Evolutionary conservation across 2,113 vertebrate genomes (phyloP).

Genomic region (Silurus glanis): DNA sequence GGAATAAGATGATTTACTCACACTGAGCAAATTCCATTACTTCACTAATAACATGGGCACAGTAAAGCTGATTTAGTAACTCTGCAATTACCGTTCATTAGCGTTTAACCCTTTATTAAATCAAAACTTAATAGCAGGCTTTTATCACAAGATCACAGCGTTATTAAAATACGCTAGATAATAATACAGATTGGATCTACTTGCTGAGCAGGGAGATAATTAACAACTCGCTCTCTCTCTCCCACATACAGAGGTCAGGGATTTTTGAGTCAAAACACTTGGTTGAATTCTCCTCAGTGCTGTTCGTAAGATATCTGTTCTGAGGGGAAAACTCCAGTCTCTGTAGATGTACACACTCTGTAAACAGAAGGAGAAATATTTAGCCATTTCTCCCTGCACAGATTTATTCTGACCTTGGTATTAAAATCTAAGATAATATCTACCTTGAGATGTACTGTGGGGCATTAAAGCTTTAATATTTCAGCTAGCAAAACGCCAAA

Average conservation of each 20-base stretch:
- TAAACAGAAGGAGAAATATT: background rate
- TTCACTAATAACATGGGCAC: conserved; percentile 1
- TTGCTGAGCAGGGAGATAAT: background rate
- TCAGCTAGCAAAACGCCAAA: background rate
- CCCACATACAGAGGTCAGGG: background rate
- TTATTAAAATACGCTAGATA: conserved; percentile 3
- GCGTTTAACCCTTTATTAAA: background rate
- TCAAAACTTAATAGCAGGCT: conserved; percentile 21
- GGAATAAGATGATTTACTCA: background rate
- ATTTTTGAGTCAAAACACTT: background rate
- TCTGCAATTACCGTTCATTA: conserved; percentile 9
- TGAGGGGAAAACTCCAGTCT: background rate
- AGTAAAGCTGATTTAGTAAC: conserved; percentile 9
- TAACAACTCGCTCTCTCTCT: background rate
- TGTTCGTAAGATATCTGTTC: background rate
- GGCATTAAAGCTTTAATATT: background rate
- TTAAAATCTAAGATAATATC: background rate
- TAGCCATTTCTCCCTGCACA: background rate
- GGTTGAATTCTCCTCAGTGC: background rate
- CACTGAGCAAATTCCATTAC: background rate
- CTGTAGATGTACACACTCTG: background rate
- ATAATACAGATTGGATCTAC: conserved; percentile 11
- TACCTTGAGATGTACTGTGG: background rate
- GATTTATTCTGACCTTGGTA: background rate
- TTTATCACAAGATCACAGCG: background rate